A percentile compares a stretch with the other conserved stretches of the same genome.
These are phyloP conservation scores for Vespertilio murinus DNA, from an alignment of 2,797 vertebrate genomes.

Conservation along the genomic window DNA sequence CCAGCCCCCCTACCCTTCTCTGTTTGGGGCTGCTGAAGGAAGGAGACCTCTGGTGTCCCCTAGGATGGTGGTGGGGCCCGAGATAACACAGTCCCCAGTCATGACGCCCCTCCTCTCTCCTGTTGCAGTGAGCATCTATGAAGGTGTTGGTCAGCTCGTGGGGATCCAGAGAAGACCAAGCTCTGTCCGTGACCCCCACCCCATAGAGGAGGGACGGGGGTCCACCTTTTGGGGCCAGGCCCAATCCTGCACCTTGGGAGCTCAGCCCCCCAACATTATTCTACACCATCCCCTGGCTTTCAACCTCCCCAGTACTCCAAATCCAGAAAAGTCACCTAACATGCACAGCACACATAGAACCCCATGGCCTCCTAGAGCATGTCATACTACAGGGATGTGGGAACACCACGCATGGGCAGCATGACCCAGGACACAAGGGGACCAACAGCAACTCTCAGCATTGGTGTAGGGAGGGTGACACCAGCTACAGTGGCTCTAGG, in stretches of 20 bases:
- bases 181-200: neutral
- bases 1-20: neutral
- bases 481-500: neutral
- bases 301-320: neutral
- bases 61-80: neutral
- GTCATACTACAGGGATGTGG: neutral
- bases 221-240: neutral
- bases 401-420: neutral
- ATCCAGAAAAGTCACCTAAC: neutral
- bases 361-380: neutral
- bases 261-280: conserved; percentile 10
- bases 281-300: neutral
- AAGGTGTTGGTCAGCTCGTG: conserved; percentile 47
- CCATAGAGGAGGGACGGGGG: neutral
- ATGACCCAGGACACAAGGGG: neutral
- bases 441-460: neutral
- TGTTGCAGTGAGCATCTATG: conserved; percentile 89
- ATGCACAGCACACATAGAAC: neutral
- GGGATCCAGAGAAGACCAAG: neutral
- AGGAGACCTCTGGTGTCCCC: neutral
- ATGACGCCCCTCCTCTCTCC: neutral
- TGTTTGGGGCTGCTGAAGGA: neutral
- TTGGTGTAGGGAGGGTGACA: neutral
- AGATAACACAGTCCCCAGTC: too few relatives aligned
- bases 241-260: conserved; percentile 65